Base-by-base conservation (phyloP, 2,113 vertebrate genomes). In the Gymnogyps californianus region DNA sequence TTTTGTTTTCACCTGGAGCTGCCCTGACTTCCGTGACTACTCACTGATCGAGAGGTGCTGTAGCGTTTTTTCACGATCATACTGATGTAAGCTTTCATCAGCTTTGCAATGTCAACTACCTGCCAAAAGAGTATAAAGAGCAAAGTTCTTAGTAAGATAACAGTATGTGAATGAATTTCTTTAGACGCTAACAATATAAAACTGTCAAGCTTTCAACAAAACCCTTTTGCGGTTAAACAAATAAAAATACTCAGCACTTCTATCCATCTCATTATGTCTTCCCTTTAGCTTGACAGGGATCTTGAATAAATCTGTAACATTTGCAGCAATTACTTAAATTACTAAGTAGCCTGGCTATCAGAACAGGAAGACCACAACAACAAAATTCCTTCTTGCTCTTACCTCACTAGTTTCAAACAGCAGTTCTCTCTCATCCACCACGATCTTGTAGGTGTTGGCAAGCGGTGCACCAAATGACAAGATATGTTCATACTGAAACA, bases 21-120 rank as follows among this genome's bases (percentile, higher is more conserved):
- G 66, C 98, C 96, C 79, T 99, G 99, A 96, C 98, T 99, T 92
- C 98, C 98, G 10, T 99, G 99, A 97, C 99, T 99, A 89, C 99
- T 99, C 97, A 99, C 97, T 4, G 99, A 99, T 36, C 99, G 98
- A 13, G 99, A 98, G 96, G 99, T 99, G 98, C 99, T 99, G 98
- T 99, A 99, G 96, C 99, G 99, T 91, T 99, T 99, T 97, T 99
- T 99, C 87, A 99, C 99, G 3, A 99, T 99, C 99, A 99, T 99
- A 97, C 99, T 99, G 98, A 99, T 99, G 97, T 99, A 99, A 54
- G 99, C 99, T 96, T 99, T 99, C 99, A 99, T 99, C 93, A 99
- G 98, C 96, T 99, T 99, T 70, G 99, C 99, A 75, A 99, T 99
- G 94, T 99, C 99, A 98, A 99, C 99, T 94, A 99, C 99, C 99